Base-by-base conservation (phyloP, 2,797 vertebrate genomes). In the Gallinago solitaria region DNA sequence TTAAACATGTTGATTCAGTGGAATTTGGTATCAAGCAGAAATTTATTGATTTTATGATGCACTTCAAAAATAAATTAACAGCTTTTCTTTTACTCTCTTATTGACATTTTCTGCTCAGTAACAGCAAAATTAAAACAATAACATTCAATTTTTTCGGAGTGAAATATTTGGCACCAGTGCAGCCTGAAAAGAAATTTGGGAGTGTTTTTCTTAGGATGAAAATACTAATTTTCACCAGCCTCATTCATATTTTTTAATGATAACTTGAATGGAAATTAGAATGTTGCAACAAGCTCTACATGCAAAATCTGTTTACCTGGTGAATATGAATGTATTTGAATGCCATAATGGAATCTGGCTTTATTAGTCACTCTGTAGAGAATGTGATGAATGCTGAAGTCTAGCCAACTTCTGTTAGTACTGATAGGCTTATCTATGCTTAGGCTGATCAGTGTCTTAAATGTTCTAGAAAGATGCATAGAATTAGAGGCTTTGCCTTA, bases 361-460 rank as follows among this genome's bases (percentile, higher is more conserved):
- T 95, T 91, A 82, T 93, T 90, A 95, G 68, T 93, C 28, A 14
- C 45, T 83, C 87, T 88, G 50, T 20, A 75, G 69, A 81, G 79
- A 63, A 60, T 39, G 25, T 88, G 76, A 88, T 59, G 69, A 79
- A 89, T 74, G 74, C 69, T 91, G 90, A 83, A 85, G 74, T 86
- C 47, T 67, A 51, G 80, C 90, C 91, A 93, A 39, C 45, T 82
- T 67, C 75, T 90, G 30, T 39, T 80, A 64, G 81, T 32, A 25
- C 41, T 83, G 48, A 87, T 64, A 57, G 75, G 74, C 27, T 91
- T 95, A 86, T 51, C 84, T 82, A 19, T 82, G 67, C 76, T 86
- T 39, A 63, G 65, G 33, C 65, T 93, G 91, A 83, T 86, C 43
- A 5, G 9, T 80, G 85, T 51, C 90, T 94, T 63, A 30, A 82